phyloP scores from a whole-genome alignment of 1,140 invertebrate genomes.

The Macrostomum lignano region DNA sequence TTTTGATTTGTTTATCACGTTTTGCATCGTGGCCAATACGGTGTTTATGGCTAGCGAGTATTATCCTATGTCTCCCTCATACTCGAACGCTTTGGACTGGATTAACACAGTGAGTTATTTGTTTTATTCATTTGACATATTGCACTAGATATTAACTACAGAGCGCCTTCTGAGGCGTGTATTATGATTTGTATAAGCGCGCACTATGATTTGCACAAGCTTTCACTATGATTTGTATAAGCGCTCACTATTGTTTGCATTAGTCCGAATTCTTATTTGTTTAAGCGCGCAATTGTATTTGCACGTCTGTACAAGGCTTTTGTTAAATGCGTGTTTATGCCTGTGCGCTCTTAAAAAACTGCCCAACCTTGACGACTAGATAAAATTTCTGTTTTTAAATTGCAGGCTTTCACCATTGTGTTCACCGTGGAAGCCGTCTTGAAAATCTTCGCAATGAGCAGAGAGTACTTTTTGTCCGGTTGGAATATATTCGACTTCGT shows the following conservation, averaged over 20 bases:
- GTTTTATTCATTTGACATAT: conserved; percentile 25
- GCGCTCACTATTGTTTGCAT: no score
- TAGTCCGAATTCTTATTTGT: no score
- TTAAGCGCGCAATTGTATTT: no score
- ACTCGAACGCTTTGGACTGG: conserved; percentile 33
- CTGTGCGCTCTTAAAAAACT: no score
- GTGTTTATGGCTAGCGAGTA: conserved; percentile 88
- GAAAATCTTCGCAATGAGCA: conserved; percentile 62
- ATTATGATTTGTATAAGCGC: no score
- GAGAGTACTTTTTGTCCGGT: conserved; percentile 60
- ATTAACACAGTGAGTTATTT: conserved; percentile 18
- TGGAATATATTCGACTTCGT: conserved; percentile 87
- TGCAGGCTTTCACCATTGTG: conserved; percentile 62
- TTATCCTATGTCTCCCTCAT: conserved; percentile 41
- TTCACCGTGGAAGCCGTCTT: conserved; percentile 70
- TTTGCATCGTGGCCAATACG: conserved; percentile 86
- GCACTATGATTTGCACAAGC: no score
- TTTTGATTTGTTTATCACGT: conserved; percentile 79
- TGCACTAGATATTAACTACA: conserved; percentile 35
- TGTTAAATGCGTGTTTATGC: no score
- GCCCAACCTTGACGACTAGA: no score
- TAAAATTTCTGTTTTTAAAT: conserved; percentile 38
- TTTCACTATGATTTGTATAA: no score
- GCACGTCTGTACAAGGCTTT: no score
- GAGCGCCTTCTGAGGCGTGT: no score